These are phyloP conservation scores for Vombatus ursinus DNA, from an alignment of 2,113 vertebrate species.

Conservation along the genomic window DNA sequence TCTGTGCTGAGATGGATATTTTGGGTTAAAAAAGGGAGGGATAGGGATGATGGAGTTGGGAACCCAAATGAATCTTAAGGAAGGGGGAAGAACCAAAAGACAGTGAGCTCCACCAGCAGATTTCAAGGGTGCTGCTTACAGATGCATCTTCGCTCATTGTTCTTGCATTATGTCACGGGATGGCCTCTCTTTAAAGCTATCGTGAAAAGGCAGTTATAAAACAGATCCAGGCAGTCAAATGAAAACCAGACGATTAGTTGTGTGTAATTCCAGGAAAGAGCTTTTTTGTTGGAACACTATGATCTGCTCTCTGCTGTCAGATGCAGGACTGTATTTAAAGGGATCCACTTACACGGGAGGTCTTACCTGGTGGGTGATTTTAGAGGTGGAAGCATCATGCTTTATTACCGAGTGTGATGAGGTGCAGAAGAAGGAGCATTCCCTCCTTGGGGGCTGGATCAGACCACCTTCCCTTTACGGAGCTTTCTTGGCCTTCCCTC, in stretches of 20 bases:
- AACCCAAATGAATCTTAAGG: constrained; percentile 29
- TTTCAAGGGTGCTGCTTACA: constrained; percentile 66
- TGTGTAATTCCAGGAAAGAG: constrained; percentile 72
- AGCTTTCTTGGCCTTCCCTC: not conserved
- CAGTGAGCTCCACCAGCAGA: constrained; percentile 1
- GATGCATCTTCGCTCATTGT: constrained; percentile 78
- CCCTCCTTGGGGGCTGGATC: not conserved
- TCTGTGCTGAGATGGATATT: not conserved
- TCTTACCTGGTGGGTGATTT: constrained; percentile 69
- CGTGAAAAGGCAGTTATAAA: constrained; percentile 84
- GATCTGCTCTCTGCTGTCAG: constrained; percentile 74
- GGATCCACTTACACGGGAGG: constrained; percentile 64
- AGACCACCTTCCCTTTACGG: not conserved
- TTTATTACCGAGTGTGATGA: constrained; percentile 53
- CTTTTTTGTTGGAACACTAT: constrained; percentile 71
- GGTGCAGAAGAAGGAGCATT: constrained; percentile 34
- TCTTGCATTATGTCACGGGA: constrained; percentile 78
- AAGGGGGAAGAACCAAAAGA: constrained; percentile 45
- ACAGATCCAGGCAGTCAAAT: constrained; percentile 79
- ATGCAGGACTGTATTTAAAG: constrained; percentile 69
- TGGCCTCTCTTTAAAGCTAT: constrained; percentile 80
- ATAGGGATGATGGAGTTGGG: not conserved
- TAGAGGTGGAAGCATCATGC: constrained; percentile 64
- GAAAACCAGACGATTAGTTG: constrained; percentile 81
- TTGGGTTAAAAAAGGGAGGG: not conserved